Evolutionary conservation across 2,888 invertebrate genomes (phyloP).

Genomic region (Drosophila suboccidentalis): DNA sequence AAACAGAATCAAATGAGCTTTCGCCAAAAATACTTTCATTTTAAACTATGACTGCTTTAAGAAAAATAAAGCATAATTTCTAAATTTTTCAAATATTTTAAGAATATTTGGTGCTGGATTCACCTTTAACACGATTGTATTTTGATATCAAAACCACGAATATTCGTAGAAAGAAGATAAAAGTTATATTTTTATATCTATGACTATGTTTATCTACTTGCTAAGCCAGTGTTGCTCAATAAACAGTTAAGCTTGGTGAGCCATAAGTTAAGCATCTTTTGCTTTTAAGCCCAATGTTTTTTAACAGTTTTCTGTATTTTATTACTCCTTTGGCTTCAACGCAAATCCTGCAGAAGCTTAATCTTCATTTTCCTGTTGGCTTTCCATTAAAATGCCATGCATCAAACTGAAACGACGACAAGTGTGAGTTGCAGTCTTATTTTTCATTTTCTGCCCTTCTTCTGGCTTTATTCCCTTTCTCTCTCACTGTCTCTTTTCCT

Average conservation of each 20-base stretch:
- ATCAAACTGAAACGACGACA: slow-evolving; percentile 60
- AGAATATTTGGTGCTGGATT: too few relatives aligned
- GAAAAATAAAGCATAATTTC: too few relatives aligned
- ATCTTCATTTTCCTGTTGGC: slow-evolving; percentile 67
- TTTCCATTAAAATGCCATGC: slow-evolving; percentile 73
- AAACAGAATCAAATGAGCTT: background rate
- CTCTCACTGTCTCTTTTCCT: slow-evolving; percentile 13
- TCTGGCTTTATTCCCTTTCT: slow-evolving; percentile 1
- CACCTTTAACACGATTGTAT: too few relatives aligned
- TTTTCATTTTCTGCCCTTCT: slow-evolving; percentile 20
- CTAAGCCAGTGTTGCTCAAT: slow-evolving; percentile 5
- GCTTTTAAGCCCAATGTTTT: slow-evolving; percentile 5
- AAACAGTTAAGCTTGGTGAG: background rate
- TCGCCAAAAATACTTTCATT: too few relatives aligned
- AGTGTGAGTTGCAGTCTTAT: slow-evolving; percentile 29
- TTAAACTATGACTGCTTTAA: too few relatives aligned
- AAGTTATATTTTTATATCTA: background rate
- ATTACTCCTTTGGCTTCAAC: slow-evolving; percentile 3
- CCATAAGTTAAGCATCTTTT: background rate
- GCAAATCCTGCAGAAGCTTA: slow-evolving; percentile 53
- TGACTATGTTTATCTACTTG: background rate
- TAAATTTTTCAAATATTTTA: too few relatives aligned
- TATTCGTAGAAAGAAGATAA: too few relatives aligned
- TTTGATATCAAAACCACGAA: too few relatives aligned
- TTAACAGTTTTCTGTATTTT: slow-evolving; percentile 12